A percentile compares a stretch with the other conserved stretches of the same genome.
These are phyloP conservation scores for Apodemia zela DNA, from an alignment of 2,888 invertebrate genomes.

Conservation along the genomic window DNA sequence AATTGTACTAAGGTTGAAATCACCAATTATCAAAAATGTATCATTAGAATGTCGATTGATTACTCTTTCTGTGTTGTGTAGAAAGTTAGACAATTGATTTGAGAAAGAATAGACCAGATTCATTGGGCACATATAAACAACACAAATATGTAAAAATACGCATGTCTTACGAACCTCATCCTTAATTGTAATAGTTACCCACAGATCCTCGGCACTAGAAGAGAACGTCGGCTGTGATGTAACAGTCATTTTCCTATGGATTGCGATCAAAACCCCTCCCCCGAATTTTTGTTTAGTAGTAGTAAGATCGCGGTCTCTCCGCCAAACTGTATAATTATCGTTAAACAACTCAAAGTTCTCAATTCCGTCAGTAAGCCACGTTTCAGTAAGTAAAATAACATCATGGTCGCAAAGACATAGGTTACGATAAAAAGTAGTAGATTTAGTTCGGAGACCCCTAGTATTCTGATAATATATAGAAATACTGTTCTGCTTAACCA, in stretches of 20 bases:
- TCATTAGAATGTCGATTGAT: not conserved
- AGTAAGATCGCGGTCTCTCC: not conserved
- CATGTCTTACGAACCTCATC: not conserved
- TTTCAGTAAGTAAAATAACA: conserved; percentile 4
- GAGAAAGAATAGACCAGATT: not conserved
- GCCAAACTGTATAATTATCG: conserved; percentile 1
- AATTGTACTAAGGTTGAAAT: not conserved
- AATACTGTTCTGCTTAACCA: not conserved
- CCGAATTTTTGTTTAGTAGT: not conserved
- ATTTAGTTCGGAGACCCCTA: conserved; percentile 11
- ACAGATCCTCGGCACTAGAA: not conserved
- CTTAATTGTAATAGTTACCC: not conserved
- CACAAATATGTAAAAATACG: not conserved
- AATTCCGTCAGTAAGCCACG: conserved; percentile 11
- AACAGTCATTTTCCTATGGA: not conserved
- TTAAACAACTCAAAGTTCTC: not conserved
- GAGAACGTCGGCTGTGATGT: not conserved
- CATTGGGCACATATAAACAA: conserved; percentile 4
- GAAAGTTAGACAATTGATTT: not conserved
- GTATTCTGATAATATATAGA: conserved; percentile 15
- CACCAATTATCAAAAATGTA: not conserved
- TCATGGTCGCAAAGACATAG: not conserved
- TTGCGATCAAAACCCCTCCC: conserved; percentile 3
- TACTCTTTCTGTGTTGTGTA: not conserved
- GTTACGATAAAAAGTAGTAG: conserved; percentile 8